Evolutionary conservation across 2,113 vertebrate species (phyloP).

Genomic region (Chloropsis hardwickii): DNA sequence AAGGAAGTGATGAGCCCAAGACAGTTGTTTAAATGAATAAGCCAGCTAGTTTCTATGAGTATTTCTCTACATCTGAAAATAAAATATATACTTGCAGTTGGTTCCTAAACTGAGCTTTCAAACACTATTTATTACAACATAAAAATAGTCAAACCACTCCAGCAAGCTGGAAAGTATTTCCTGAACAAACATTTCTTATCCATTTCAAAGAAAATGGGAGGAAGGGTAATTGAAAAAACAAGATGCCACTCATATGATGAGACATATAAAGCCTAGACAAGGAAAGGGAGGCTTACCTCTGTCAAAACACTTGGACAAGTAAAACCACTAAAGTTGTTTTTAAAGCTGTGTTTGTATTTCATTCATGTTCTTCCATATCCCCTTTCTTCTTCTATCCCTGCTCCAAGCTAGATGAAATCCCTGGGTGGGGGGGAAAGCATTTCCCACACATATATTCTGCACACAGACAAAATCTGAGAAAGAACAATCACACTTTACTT

Average conservation of each 20-base stretch:
- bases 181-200: not conserved
- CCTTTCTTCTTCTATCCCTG: not conserved
- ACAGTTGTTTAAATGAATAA: not conserved
- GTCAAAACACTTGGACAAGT: not conserved
- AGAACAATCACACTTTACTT: not conserved
- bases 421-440: accelerated
- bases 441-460: not conserved
- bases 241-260: not conserved
- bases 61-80: not conserved
- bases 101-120: not conserved
- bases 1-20: not conserved
- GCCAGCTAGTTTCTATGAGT: not conserved
- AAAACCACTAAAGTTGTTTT: not conserved
- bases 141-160: not conserved
- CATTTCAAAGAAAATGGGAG: not conserved
- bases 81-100: not conserved
- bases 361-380: not conserved
- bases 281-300: not conserved
- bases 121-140: not conserved
- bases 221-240: not conserved
- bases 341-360: not conserved
- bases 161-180: not conserved
- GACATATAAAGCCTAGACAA: not conserved
- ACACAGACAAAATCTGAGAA: not conserved
- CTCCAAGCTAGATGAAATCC: not conserved